These are phyloP conservation scores for Leucophora obtusa DNA, from an alignment of 2,888 invertebrate genomes.

Conservation along the genomic window DNA sequence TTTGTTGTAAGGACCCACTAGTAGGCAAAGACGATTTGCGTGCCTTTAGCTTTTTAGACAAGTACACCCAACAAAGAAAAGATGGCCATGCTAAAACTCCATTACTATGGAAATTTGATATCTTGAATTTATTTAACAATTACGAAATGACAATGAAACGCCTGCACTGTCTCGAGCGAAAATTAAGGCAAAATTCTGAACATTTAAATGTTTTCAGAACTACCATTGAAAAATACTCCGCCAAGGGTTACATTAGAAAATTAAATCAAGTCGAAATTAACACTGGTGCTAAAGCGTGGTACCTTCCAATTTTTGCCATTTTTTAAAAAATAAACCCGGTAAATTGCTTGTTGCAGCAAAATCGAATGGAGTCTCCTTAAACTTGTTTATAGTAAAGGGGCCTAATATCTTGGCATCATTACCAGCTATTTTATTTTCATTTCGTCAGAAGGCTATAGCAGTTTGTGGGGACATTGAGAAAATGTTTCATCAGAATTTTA, in stretches of 20 bases:
- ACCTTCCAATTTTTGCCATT: no score
- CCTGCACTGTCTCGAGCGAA: conserved; percentile 13
- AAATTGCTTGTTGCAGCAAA: no score
- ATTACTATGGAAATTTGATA: conserved; percentile 34
- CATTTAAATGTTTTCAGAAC: conserved; percentile 16
- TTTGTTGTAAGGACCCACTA: conserved; percentile 29
- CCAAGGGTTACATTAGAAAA: conserved; percentile 32
- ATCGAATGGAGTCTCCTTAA: no score
- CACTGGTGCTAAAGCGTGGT: no score
- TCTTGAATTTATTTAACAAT: conserved; percentile 16
- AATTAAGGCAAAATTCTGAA: conserved; percentile 2
- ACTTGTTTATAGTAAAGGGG: no score
- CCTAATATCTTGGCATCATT: no score
- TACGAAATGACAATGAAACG: conserved; percentile 39
- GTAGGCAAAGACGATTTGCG: conserved; percentile 15
- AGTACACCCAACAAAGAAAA: conserved; percentile 5
- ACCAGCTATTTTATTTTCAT: no score
- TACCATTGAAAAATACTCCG: conserved; percentile 27
- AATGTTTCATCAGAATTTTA: no score
- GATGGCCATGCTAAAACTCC: conserved; percentile 24
- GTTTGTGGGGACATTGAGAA: no score
- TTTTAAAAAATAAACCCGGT: no score
- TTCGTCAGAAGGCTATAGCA: no score
- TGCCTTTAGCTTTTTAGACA: conserved; percentile 22
- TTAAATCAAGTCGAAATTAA: no score